Percentiles rank a stretch among this genome's conserved stretches.
Evolutionary conservation across 2,888 invertebrate genomes (phyloP).

Genomic region (Sphaerophoria taeniata): DNA sequence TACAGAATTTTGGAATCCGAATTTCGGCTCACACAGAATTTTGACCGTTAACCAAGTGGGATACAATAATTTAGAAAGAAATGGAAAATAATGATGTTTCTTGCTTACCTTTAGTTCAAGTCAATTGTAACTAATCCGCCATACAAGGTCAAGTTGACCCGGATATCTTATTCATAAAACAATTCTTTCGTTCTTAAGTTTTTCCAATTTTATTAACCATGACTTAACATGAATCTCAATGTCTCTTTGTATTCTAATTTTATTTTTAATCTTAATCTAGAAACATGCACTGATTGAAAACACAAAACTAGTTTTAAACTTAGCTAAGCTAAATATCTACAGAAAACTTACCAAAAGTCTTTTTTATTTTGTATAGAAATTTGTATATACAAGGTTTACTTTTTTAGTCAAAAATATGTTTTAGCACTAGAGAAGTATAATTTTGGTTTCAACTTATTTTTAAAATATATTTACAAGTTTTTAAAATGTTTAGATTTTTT

Average conservation of each 20-base stretch:
- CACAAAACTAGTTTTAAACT: conserved; percentile 3
- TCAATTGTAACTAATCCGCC: no score
- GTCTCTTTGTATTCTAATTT: background rate
- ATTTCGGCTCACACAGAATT: no score
- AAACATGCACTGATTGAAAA: conserved; percentile 1
- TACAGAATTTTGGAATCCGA: no score
- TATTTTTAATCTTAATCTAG: background rate
- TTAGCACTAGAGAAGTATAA: background rate
- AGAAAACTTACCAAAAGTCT: conserved; percentile 20
- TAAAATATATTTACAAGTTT: conserved; percentile 28
- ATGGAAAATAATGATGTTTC: no score
- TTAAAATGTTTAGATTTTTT: conserved; percentile 55
- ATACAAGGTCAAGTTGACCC: no score
- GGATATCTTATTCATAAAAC: no score
- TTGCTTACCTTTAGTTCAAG: no score
- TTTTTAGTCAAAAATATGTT: background rate
- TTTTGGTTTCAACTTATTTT: background rate
- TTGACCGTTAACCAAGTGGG: no score
- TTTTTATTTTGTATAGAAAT: background rate
- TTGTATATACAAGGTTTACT: conserved; percentile 18
- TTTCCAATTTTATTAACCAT: conserved; percentile 21
- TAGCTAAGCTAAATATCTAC: conserved; percentile 44
- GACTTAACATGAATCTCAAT: conserved; percentile 15
- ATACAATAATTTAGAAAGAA: no score
- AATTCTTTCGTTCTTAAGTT: no score